Conservation (phyloP, 2,888 invertebrate genomes). For the Phyllotreta cruciferae region DNA sequence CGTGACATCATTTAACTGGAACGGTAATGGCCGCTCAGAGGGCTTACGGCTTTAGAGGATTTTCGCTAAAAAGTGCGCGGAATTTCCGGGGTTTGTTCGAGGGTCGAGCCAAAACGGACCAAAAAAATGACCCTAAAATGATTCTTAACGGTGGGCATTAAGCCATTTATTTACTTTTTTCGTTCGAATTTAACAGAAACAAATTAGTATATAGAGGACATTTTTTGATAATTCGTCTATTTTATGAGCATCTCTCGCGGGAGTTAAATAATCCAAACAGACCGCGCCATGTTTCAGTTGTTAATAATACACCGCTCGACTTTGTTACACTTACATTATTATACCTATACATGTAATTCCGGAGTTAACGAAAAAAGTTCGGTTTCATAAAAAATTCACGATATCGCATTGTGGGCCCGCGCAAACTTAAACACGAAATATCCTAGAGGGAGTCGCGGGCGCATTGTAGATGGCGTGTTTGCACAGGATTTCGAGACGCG, state of each 20-base stretch:
- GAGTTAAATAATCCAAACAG: constrained; percentile 8
- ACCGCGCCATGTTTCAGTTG: constrained; percentile 2
- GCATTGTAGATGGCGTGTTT: constrained; percentile 9
- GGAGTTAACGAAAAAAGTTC: constrained; percentile 5
- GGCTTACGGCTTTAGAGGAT: no score
- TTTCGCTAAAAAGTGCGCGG: no score
- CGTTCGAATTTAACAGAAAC: no score
- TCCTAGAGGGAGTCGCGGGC: constrained; percentile 7
- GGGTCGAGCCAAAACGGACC: no score
- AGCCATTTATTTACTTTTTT: no score
- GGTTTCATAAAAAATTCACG: constrained; percentile 8
- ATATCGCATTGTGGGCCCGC: not conserved
- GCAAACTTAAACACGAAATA: constrained; percentile 16
- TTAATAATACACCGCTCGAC: constrained; percentile 6
- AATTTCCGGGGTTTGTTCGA: no score
- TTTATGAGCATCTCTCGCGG: not conserved
- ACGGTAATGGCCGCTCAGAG: no score
- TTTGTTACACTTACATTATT: constrained; percentile 9
- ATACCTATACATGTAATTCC: constrained; percentile 12
- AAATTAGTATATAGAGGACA: no score
- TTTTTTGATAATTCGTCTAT: no score
- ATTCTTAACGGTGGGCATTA: no score
- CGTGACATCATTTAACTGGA: no score
- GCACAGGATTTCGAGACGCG: constrained; percentile 10
- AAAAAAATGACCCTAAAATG: no score